A percentile compares a stretch with the other conserved stretches of the same genome.
Conservation (phyloP, 2,113 vertebrate species). For the Gorsachius goisagi region DNA sequence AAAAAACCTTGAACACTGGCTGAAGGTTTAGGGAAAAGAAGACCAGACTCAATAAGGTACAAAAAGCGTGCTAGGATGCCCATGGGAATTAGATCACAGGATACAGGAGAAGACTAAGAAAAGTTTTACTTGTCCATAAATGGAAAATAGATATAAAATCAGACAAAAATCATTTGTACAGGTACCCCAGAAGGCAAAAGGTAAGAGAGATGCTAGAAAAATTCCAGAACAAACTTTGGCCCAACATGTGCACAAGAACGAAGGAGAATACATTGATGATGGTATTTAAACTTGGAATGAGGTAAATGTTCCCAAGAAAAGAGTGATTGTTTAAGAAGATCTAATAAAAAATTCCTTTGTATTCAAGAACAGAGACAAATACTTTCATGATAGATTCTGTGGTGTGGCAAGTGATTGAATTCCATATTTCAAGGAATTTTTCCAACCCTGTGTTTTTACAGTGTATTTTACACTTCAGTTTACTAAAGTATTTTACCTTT, state of each 20-base stretch:
- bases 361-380: background rate
- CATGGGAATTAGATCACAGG: background rate
- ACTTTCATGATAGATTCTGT: background rate
- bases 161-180: background rate
- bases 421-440: background rate
- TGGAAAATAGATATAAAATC: background rate
- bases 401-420: background rate
- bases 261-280: background rate
- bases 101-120: background rate
- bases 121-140: background rate
- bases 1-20: fast-evolving
- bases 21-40: background rate
- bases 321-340: background rate
- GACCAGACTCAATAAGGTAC: background rate
- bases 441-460: background rate
- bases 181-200: background rate
- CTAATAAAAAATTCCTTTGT: background rate
- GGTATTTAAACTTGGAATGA: background rate
- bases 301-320: background rate
- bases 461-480: background rate
- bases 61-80: background rate
- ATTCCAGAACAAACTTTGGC: background rate
- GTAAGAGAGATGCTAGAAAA: background rate
- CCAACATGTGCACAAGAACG: background rate
- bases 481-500: background rate